A percentile compares a stretch with the other conserved stretches of the same genome.
Conservation (phyloP, 2,888 invertebrate species). For the Dolichopus griseipennis region DNA sequence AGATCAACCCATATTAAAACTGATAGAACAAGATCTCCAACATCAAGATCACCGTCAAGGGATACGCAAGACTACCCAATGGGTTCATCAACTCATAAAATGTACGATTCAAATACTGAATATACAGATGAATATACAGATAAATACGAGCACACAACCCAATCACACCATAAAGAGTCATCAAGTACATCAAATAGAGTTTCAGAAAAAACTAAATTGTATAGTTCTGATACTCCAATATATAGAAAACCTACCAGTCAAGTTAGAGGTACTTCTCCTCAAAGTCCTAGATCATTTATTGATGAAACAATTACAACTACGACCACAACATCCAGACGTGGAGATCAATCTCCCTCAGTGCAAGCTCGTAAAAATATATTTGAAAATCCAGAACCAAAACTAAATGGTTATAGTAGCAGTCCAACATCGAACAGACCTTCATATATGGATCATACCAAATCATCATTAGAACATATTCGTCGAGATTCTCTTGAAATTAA, state of each 20-base stretch:
- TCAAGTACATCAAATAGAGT: conserved; percentile 15
- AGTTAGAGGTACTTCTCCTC: not conserved
- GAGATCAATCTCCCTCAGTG: conserved; percentile 25
- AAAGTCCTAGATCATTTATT: not conserved
- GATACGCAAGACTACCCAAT: not conserved
- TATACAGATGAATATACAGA: conserved; percentile 14
- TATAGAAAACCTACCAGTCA: not conserved
- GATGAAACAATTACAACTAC: not conserved
- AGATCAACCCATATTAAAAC: not conserved
- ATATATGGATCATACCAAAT: conserved; percentile 43
- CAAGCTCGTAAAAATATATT: conserved; percentile 37
- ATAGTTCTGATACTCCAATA: not conserved
- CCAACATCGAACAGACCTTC: conserved; percentile 33
- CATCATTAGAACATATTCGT: conserved; percentile 40
- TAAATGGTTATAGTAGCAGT: not conserved
- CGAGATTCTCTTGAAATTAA: conserved; percentile 39
- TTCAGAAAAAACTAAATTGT: conserved; percentile 14
- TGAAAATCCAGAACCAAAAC: conserved; percentile 25
- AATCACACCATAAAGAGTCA: conserved; percentile 17
- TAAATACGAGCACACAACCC: conserved; percentile 14
- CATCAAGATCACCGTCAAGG: not conserved
- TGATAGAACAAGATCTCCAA: conserved; percentile 4
- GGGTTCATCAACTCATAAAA: conserved; percentile 11
- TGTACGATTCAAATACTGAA: conserved; percentile 16
- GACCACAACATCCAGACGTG: conserved; percentile 6